Base-by-base conservation (phyloP, 2,113 vertebrate genomes). In the Paratilapia polleni region DNA sequence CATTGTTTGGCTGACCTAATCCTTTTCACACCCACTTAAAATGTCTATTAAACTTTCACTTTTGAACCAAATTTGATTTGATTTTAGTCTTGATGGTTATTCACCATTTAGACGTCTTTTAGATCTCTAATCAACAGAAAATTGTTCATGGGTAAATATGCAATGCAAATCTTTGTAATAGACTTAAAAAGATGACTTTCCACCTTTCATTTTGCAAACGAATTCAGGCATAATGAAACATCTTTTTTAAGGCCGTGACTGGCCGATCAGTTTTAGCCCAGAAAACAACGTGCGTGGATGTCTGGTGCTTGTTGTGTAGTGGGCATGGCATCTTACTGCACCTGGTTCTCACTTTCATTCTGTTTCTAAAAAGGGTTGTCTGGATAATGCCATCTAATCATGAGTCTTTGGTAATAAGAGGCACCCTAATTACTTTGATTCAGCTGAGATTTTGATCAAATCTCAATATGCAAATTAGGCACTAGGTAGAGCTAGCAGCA, bases 201-300 rank as follows among this genome's bases (percentile, higher is more conserved):
- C 38, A 68, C 24, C 38, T 47, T 68, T 47, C 17, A 68, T 38
- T 43, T 66, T 66, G n/a, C n/a, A n/a, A n/a, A n/a, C n/a, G n/a
- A 31, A 31, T 64, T 1, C 36, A 41, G 7, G 22, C 36, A 24
- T 17, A 0, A 47, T 22, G 8, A 22, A 13, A 22, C 22, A 0
- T 0, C 0, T 1, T 22, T 41, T 64, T 41, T 41, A 11, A 47
- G 43, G 12, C 15, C 0, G 0, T 0, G 0, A 28, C 24, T 28
- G 41, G 3, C 66, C 24, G 11, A 49, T 70, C 43, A 49, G 9
- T 28, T 68, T 8, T 26, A 47, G 41, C 14, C 43, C 24, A 7
- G 15, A 49, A 28, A 70, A 49, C 41, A 49, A 28, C 7, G 43
- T 31, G 17, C 66, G 13, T 0, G 10, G 15, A 52, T 20, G 24